Conservation (phyloP, 2,797 vertebrate genomes). For the Lithobates pipiens region DNA sequence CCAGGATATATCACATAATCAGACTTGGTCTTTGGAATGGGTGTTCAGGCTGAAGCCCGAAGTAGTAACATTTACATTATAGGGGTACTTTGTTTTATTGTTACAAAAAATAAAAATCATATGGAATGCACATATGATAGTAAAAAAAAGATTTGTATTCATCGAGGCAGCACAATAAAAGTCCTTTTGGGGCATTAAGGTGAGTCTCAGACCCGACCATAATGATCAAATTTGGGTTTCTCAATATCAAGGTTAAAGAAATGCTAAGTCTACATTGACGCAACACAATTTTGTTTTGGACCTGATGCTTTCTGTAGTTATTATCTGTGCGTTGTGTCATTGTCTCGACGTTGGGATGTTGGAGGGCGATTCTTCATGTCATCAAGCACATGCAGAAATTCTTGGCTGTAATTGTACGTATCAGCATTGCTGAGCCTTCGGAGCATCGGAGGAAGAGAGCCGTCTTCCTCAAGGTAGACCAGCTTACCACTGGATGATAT, state of each 20-base stretch:
- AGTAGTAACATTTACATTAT: too few species aligned
- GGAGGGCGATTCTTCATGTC: constrained; percentile 25
- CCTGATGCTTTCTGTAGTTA: too few species aligned
- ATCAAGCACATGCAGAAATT: constrained; percentile 45
- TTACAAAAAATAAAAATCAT: too few species aligned
- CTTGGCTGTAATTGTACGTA: constrained; percentile 42
- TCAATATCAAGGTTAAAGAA: not conserved
- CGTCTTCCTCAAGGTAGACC: constrained; percentile 45
- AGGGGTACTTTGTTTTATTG: too few species aligned
- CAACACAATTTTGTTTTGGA: not conserved
- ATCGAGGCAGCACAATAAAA: not conserved
- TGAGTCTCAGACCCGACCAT: not conserved
- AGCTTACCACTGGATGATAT: constrained; percentile 6
- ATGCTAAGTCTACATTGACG: not conserved
- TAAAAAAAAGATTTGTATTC: too few species aligned
- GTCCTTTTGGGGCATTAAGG: not conserved
- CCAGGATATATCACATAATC: too few species aligned
- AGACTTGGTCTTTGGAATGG: too few species aligned
- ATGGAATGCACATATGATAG: too few species aligned
- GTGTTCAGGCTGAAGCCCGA: too few species aligned
- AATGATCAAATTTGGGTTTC: not conserved
- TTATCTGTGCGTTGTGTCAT: not conserved
- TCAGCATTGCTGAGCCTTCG: not conserved
- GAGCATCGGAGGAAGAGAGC: constrained; percentile 25
- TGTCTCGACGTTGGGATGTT: not conserved